These are phyloP conservation scores for Girardia tigrina DNA, from an alignment of 2,888 invertebrate species.

Conservation along the genomic window DNA sequence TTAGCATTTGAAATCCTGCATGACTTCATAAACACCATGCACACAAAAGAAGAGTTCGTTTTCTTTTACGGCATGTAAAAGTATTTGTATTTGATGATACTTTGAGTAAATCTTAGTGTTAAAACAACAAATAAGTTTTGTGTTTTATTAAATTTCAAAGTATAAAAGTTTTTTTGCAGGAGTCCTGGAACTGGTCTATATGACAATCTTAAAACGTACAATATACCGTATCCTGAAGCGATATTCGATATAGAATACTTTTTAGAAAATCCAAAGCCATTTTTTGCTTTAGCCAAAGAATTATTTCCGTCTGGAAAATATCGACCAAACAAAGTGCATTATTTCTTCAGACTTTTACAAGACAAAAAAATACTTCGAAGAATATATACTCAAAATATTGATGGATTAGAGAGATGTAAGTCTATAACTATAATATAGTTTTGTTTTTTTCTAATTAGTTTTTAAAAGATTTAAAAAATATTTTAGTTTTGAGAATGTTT, in stretches of 20 bases:
- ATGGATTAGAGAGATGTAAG: constrained; percentile 51
- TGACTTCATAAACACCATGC: no score
- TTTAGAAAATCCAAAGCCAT: constrained; percentile 48
- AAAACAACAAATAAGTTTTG: no score
- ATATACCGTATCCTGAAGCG: constrained; percentile 51
- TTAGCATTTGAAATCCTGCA: no score
- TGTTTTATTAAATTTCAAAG: no score
- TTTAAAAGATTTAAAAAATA: no score
- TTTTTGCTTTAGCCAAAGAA: constrained; percentile 51
- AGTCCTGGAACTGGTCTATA: constrained; percentile 52
- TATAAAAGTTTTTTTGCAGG: constrained; percentile 43
- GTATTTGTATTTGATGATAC: no score
- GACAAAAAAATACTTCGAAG: constrained; percentile 49
- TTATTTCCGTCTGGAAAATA: constrained; percentile 50
- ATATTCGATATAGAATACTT: constrained; percentile 52
- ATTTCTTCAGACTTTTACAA: constrained; percentile 48
- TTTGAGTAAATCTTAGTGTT: no score
- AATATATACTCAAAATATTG: constrained; percentile 52
- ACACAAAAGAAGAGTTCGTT: no score
- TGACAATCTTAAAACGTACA: constrained; percentile 50
- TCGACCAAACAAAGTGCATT: constrained; percentile 51
- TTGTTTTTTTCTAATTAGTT: no score
- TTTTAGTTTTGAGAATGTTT: not conserved
- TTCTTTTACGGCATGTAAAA: no score
- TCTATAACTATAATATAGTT: not conserved